Conservation (phyloP, 2,888 invertebrate genomes). For the Tinea semifulvella region DNA sequence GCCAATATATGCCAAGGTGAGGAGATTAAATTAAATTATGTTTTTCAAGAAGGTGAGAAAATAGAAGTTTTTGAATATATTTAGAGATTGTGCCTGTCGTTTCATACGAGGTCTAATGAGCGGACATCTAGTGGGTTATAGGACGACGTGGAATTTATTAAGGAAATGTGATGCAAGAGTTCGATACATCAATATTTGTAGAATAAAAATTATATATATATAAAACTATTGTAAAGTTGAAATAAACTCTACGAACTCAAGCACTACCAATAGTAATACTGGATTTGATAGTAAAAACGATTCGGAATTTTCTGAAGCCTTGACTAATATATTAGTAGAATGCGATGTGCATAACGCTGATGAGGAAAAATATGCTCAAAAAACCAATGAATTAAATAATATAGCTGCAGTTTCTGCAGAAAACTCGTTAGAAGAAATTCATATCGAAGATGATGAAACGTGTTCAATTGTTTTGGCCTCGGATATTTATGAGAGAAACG, state of each 20-base stretch:
- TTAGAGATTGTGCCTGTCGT: no score
- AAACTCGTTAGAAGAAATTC: not conserved
- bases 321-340: conserved; percentile 46
- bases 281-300: conserved; percentile 6
- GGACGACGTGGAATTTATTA: no score
- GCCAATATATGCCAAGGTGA: no score
- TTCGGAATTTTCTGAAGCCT: conserved; percentile 39
- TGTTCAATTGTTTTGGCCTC: conserved; percentile 21
- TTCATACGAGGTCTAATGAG: no score
- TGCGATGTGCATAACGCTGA: conserved; percentile 24
- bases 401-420: no score
- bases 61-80: no score
- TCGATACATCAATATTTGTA: no score
- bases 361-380: conserved; percentile 13
- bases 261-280: not conserved
- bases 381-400: conserved; percentile 18
- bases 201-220: no score
- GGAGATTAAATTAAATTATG: no score
- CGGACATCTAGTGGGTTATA: no score
- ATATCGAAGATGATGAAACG: conserved; percentile 7
- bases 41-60: no score
- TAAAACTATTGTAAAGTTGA: conserved; percentile 16
- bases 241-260: not conserved
- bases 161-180: no score
- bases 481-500: conserved; percentile 40